A percentile compares a stretch with the other conserved stretches of the same genome.
These are phyloP conservation scores for Gadopsis marmoratus DNA, from an alignment of 2,797 vertebrate genomes.

Conservation along the genomic window DNA sequence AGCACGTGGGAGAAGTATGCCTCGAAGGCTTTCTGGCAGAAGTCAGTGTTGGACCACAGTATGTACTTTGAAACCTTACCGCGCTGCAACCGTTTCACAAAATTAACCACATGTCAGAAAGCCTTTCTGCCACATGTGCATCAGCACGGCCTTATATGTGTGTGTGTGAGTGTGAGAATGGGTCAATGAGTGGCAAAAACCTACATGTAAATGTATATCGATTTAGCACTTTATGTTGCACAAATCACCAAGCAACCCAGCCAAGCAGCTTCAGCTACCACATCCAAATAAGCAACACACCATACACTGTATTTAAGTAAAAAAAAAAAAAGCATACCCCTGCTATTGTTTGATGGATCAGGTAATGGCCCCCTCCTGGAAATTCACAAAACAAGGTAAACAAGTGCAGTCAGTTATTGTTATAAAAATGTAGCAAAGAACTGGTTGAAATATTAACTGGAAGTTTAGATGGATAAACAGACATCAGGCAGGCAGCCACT, in stretches of 20 bases:
- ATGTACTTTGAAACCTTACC: no score
- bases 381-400: conserved; percentile 51
- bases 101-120: no score
- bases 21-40: no score
- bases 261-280: not conserved
- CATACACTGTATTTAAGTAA: not conserved
- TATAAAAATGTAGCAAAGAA: not conserved
- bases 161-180: no score
- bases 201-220: no score
- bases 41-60: no score
- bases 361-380: conserved; percentile 88
- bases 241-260: not conserved
- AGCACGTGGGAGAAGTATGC: no score
- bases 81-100: no score
- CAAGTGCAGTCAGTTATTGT: not conserved
- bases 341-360: conserved; percentile 73
- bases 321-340: conserved; percentile 73
- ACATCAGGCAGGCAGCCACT: not conserved
- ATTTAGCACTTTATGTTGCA: no score
- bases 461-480: not conserved
- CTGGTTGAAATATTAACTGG: not conserved
- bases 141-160: no score
- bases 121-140: no score
- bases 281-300: not conserved
- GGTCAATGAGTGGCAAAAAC: no score